Evolutionary conservation across 2,113 vertebrate species (phyloP).

Genomic region (Periophthalmodon schlosseri): DNA sequence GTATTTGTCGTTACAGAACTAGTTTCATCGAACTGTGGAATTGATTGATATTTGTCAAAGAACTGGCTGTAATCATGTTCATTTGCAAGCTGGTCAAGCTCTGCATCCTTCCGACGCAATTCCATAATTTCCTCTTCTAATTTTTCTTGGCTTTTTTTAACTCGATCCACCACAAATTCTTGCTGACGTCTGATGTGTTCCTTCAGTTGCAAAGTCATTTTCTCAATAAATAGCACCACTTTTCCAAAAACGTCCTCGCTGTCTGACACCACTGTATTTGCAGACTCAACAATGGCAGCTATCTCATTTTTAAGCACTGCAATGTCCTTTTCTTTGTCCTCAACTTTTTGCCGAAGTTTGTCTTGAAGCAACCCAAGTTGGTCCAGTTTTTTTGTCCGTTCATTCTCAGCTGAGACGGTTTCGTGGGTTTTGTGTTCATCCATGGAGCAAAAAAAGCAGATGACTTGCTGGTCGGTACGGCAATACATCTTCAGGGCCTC

Average conservation of each 20-base stretch:
- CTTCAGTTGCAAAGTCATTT: neutral
- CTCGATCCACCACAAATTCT: neutral
- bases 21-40: neutral
- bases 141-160: neutral
- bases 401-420: neutral
- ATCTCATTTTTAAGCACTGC: neutral
- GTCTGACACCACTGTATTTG: neutral
- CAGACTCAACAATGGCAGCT: neutral
- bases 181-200: neutral
- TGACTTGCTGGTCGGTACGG: neutral
- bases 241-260: neutral
- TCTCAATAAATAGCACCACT: neutral
- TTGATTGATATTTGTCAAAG: neutral
- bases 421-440: conserved; percentile 9
- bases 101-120: neutral
- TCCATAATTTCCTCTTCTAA: neutral
- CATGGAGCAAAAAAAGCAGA: conserved; percentile 10
- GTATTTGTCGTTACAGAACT: no score
- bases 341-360: neutral
- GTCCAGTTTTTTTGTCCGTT: neutral
- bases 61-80: neutral
- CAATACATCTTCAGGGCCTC: conserved; percentile 13
- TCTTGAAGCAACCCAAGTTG: neutral
- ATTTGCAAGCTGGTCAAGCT: conserved; percentile 4
- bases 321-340: neutral